phyloP scores from a whole-genome alignment of 2,888 invertebrate genomes.

The Girardia tigrina region DNA sequence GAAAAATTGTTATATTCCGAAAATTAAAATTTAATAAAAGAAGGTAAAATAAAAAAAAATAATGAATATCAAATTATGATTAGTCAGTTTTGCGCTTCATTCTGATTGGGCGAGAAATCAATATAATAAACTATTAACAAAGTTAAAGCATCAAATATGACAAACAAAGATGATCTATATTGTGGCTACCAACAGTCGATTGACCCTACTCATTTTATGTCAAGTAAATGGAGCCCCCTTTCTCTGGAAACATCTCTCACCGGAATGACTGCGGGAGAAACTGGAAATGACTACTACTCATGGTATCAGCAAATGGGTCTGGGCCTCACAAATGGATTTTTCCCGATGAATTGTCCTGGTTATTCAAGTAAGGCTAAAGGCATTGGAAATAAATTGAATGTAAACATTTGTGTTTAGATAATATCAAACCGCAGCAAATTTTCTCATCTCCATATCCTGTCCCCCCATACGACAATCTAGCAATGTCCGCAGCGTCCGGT shows the following conservation, averaged over 20 bases:
- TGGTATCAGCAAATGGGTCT: constrained; percentile 4
- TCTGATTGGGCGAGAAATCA: background rate
- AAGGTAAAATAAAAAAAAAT: too few relatives aligned
- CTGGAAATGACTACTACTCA: background rate
- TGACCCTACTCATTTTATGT: background rate
- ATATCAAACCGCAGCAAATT: background rate
- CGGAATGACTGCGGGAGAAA: background rate
- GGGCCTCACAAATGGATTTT: background rate
- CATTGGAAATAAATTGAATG: background rate
- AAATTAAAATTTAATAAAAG: too few relatives aligned
- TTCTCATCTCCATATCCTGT: background rate
- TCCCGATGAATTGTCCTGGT: constrained; percentile 1
- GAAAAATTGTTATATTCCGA: too few relatives aligned
- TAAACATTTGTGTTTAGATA: background rate
- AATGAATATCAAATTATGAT: too few relatives aligned
- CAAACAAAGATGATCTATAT: background rate
- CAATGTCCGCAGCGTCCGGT: background rate
- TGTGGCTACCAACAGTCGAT: constrained; percentile 4
- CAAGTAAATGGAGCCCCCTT: background rate
- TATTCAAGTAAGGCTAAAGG: background rate
- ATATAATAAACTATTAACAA: constrained; percentile 4
- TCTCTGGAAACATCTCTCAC: background rate
- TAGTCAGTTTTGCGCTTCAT: background rate
- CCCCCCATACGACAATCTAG: background rate
- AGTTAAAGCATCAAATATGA: background rate